Percentiles rank a stretch among this genome's conserved stretches.
Evolutionary conservation across 2,797 vertebrate species (phyloP).

Genomic region (Hirundo rustica): DNA sequence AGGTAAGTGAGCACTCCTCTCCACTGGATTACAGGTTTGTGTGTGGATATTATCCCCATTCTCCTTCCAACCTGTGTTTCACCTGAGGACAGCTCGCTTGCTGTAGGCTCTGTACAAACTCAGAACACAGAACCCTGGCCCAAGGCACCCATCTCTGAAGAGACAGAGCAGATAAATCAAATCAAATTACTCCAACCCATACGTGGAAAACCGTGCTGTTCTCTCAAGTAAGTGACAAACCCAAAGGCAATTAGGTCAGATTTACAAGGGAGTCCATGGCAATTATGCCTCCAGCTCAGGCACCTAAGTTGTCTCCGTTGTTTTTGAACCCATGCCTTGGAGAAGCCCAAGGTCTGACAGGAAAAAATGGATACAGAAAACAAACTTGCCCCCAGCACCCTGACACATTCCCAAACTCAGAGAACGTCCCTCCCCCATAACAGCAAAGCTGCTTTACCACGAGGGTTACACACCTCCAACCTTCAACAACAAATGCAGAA

Average conservation of each 20-base stretch:
- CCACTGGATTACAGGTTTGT: neutral
- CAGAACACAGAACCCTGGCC: neutral
- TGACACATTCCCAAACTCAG: neutral
- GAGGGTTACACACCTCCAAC: neutral
- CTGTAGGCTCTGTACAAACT: neutral
- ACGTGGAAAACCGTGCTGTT: neutral
- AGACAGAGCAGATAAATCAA: neutral
- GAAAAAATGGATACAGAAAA: neutral
- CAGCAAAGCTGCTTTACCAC: neutral
- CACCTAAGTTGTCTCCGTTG: neutral
- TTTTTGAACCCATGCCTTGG: neutral
- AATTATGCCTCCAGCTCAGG: neutral
- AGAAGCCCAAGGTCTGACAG: neutral
- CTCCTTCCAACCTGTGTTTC: neutral
- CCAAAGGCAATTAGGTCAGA: neutral
- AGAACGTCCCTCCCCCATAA: neutral
- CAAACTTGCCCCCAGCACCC: neutral
- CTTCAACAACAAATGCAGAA: neutral
- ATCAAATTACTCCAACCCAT: neutral
- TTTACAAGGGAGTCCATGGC: neutral
- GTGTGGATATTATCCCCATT: neutral
- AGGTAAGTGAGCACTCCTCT: constrained; percentile 13
- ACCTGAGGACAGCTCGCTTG: neutral
- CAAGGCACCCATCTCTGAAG: neutral
- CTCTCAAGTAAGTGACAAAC: neutral